These are phyloP conservation scores for Calliphora vicina DNA, from an alignment of 1,140 invertebrate species.

Conservation along the genomic window DNA sequence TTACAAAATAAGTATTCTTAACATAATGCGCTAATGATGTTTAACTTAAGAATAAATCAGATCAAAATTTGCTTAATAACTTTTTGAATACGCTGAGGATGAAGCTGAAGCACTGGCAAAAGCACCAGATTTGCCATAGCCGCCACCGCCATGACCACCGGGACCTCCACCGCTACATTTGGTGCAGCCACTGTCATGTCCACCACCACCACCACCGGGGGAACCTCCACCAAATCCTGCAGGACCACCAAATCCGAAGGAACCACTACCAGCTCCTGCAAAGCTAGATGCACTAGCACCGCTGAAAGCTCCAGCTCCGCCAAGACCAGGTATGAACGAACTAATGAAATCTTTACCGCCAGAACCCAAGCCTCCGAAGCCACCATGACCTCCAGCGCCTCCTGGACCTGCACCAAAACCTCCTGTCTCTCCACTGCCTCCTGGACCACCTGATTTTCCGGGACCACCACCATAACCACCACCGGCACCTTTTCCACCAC, in stretches of 20 bases:
- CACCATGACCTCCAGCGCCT: too few species aligned
- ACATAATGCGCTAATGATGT: neutral
- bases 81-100: neutral
- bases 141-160: conserved; percentile 58
- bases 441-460: conserved; percentile 15
- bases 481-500: neutral
- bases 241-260: conserved; percentile 4
- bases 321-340: neutral
- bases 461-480: neutral
- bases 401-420: neutral
- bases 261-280: conserved; percentile 31
- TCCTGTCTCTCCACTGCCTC: neutral
- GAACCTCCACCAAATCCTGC: conserved; percentile 47
- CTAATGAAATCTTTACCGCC: neutral
- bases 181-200: conserved; percentile 64
- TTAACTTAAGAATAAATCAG: neutral
- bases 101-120: conserved; percentile 36
- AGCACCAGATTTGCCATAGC: conserved; percentile 71
- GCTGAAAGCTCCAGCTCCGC: conserved; percentile 42
- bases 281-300: conserved; percentile 21
- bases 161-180: too few species aligned
- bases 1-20: neutral
- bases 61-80: neutral
- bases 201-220: conserved; percentile 62
- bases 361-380: conserved; percentile 29